Evolutionary conservation across 2,888 invertebrate genomes (phyloP), one percentile per base, ranked within the genome.

Genomic region (Drosophila subquinaria): DNA sequence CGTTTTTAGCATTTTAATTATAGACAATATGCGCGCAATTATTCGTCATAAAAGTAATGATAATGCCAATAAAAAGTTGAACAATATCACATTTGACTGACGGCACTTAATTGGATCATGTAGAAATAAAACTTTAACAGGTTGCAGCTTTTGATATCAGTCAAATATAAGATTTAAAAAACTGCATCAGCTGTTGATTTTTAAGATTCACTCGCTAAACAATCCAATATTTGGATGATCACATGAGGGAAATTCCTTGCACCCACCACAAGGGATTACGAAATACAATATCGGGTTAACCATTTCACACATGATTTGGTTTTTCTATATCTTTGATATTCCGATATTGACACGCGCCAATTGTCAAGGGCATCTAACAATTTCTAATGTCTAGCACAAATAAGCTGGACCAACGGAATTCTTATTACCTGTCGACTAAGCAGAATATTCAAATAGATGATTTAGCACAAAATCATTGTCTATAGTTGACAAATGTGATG

Each of bases 41-140:
- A 89, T 87, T 87, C 68, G 82, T 78, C 89, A 84, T 86, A 85
- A 86, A 88, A 70, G 59, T 88, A 88, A 84, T 88, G 88, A 88
- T 82, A 88, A 86, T 76, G 74, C 71, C 74, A 74, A 83, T 83
- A 83, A 76, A 71, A 82, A 63, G 69, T 73, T 67, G 66, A 76
- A 73, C 71, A 65, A 73, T 73, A 65, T 59, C 45, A 63, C 59
- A 53, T 65, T 61, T 62, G 65, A 70, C 61, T 65, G 74, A 66
- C 68, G 62, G 62, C 63, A 60, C 38, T 47, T 82, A 82, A 86
- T 75, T 86, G 82, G 87, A 80, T 71, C 81, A 75, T 67, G 62
- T 67, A 38, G 9, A 42, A 17, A 13, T 17, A 33, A 17, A 9
- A 20, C 23, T 4, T 30, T 13, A 62, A 42, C 45, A 36, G 48